Evolutionary conservation across 2,888 invertebrate species (phyloP).

Genomic region (Sceliomorpha sp.): DNA sequence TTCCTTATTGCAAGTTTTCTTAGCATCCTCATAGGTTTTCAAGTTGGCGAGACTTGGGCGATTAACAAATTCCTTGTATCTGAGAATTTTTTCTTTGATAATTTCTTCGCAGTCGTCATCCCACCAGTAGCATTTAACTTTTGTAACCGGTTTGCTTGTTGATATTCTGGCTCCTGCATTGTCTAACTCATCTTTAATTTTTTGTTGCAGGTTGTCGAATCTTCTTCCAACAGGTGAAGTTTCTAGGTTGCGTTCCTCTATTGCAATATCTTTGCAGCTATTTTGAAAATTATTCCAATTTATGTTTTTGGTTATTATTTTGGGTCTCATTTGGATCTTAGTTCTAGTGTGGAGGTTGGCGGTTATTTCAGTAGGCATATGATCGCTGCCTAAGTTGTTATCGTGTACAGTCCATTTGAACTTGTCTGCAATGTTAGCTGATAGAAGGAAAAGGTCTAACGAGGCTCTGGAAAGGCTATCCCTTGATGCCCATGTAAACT

Average conservation of each 20-base stretch:
- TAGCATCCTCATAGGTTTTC: background rate
- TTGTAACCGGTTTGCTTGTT: slow-evolving; percentile 2
- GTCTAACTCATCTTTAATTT: background rate
- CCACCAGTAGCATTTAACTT: slow-evolving; percentile 16
- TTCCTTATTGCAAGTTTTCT: slow-evolving; percentile 4
- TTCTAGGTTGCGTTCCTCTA: no score
- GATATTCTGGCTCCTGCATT: background rate
- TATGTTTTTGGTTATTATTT: background rate
- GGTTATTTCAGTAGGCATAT: slow-evolving; percentile 4
- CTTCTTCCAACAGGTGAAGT: no score
- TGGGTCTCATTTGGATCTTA: no score
- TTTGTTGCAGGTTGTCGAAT: no score
- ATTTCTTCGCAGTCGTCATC: slow-evolving; percentile 5
- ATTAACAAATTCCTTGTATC: background rate
- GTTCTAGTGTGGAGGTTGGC: no score
- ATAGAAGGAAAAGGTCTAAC: slow-evolving; percentile 9
- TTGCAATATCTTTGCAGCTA: no score
- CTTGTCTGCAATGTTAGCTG: slow-evolving; percentile 1
- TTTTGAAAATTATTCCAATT: slow-evolving; percentile 2
- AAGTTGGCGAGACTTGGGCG: background rate
- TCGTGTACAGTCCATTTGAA: background rate
- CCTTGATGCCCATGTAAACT: slow-evolving; percentile 10
- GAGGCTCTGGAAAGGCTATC: slow-evolving; percentile 2
- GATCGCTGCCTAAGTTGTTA: slow-evolving; percentile 13
- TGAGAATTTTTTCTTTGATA: slow-evolving; percentile 2